Conservation (phyloP, 2,888 invertebrate genomes). For the Ypsolopha sequella region DNA sequence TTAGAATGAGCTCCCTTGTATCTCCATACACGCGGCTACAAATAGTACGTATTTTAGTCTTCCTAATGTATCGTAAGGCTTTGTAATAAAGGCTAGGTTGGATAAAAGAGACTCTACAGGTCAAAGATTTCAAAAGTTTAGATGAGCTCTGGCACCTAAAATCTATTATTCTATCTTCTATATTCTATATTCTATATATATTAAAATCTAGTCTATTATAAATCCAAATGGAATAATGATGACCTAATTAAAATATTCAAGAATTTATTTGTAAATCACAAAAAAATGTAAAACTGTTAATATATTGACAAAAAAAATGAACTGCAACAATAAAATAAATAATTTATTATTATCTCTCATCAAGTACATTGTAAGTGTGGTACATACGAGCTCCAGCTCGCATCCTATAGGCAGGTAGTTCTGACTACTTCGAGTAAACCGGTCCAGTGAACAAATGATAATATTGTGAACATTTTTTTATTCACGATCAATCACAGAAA, state of each 20-base stretch:
- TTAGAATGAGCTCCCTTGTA: conserved; percentile 6
- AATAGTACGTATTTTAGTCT: too few relatives aligned
- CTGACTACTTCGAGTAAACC: conserved; percentile 62
- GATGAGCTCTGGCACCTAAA: too few relatives aligned
- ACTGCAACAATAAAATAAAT: conserved; percentile 58
- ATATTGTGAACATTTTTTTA: conserved; percentile 70
- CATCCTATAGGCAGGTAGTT: conserved; percentile 45
- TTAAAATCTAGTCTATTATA: too few relatives aligned
- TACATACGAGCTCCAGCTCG: conserved; percentile 41
- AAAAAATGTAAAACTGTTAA: conserved; percentile 72
- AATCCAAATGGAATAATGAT: conserved; percentile 69
- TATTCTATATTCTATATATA: too few relatives aligned
- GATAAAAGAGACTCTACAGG: too few relatives aligned
- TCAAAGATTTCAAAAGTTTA: too few relatives aligned
- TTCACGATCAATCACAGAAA: conserved; percentile 68
- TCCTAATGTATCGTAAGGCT: too few relatives aligned
- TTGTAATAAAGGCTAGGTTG: too few relatives aligned
- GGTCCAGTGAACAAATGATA: conserved; percentile 70
- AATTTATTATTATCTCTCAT: conserved; percentile 60
- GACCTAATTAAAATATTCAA: conserved; percentile 70
- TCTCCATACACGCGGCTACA: not conserved
- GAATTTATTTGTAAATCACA: conserved; percentile 72
- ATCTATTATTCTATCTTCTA: too few relatives aligned
- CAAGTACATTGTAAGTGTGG: conserved; percentile 61
- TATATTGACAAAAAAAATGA: conserved; percentile 66